Base-by-base conservation (phyloP, 2,113 vertebrate species). In the Rallus limicola region DNA sequence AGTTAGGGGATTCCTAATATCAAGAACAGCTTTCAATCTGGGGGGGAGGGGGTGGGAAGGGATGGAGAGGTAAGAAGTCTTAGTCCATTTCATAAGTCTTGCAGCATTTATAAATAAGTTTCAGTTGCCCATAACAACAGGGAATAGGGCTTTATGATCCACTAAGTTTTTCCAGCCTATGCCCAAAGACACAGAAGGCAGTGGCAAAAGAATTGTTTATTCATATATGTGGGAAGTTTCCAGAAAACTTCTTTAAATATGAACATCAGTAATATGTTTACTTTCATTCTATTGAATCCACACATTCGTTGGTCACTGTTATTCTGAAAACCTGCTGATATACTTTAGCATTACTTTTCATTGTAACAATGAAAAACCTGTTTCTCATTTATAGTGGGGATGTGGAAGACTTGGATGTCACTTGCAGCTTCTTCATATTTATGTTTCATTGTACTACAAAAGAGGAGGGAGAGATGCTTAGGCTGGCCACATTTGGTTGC, bases 21-120 rank as follows among this genome's bases (percentile, higher is more conserved):
- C 86, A 77, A 40, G 53, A 90, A 70, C n/a, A 83, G 24, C 40
- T 76, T 92, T 82, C 79, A 65, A 53, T 16, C 42, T 44, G 42
- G 42, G 42, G 42, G 42, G 13, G 42, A 13, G 40, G 42, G 42
- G 16, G 42, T 8, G 17, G 42, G 42, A 16, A 44, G 42, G 16
- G 42, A 16, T 18, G 16, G 42, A 44, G 42, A 44, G 42, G 42
- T 68, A 48, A 87, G 38, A 76, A 95, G 74, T 81, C 55, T 58
- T 69, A 77, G 31, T 18, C 59, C 34, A 50, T 70, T 94, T 83
- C 74, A 55, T 93, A 55, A 88, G n/a, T 77, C 76, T 90, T 90
- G 31, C 56, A 86, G 23, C 69, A 92, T 92, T 92, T 88, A 67
- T 52, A n/a, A 86, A 88, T 46, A 81, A 34, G n/a, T 55, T 95